Conservation (phyloP, 2,113 vertebrate genomes). For the Mus pahari region DNA sequence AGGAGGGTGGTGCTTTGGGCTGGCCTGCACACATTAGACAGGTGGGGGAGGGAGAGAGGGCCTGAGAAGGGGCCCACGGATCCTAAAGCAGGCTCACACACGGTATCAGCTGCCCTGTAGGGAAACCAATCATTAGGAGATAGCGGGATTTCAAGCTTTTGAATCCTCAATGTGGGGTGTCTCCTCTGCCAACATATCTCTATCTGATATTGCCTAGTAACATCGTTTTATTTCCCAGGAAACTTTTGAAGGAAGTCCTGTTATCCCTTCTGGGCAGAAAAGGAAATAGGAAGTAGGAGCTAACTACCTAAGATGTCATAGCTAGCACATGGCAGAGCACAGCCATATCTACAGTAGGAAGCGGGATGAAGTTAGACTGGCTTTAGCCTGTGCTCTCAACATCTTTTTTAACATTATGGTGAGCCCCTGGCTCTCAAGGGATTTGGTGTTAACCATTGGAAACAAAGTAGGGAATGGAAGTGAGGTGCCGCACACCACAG, state of each 20-base stretch:
- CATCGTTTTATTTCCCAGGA: not conserved
- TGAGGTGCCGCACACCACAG: not conserved
- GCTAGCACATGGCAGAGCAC: not conserved
- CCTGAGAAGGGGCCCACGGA: not conserved
- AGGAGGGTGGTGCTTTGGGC: not conserved
- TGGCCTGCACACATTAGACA: conserved; percentile 74
- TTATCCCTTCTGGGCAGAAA: not conserved
- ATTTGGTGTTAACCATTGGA: not conserved
- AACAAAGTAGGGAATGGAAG: not conserved
- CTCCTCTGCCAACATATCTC: not conserved
- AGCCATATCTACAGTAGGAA: not conserved
- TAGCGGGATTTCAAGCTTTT: not conserved
- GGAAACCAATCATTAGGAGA: conserved; percentile 61
- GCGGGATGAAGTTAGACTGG: not conserved
- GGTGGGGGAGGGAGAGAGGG: conserved; percentile 62
- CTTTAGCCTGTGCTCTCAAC: not conserved
- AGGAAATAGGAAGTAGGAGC: not conserved
- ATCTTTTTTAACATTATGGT: not conserved
- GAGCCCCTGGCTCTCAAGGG: not conserved
- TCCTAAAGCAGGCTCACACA: conserved; percentile 75
- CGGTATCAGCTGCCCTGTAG: conserved; percentile 82
- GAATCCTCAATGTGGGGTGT: not conserved
- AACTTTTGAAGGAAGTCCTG: not conserved
- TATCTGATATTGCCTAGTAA: not conserved
- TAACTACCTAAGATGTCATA: not conserved